Evolutionary conservation across 2,888 invertebrate genomes (phyloP), one percentile per base, ranked within the genome.

Genomic region (Tridacna crocea): DNA sequence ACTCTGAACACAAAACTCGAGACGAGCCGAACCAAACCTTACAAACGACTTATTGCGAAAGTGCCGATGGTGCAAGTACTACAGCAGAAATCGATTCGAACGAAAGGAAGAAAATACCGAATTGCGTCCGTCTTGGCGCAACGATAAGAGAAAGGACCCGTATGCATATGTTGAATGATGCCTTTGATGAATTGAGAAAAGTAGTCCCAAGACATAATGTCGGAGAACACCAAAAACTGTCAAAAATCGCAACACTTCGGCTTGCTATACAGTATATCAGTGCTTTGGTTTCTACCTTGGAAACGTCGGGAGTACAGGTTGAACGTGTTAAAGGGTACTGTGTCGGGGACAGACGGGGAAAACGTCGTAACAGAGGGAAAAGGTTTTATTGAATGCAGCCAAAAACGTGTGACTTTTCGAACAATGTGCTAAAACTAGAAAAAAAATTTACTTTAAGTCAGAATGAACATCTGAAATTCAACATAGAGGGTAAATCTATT

Each of bases 121-220:
- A 89, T 48, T 26, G 83, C 10, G 84, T 89, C 19, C 85, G 93
- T 12, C 77, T 90, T 15, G 92, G 93, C 8, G 93, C 94, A 0
- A 93, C 93, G 0, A 91, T 91, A 72, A 75, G 94, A 26, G 94
- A 94, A 83, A 82, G 94, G n/a, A 92, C 92, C 36, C 87, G 94
- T 17, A 94, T 94, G 94, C 94, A 94, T 79, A 89, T 93, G 90
- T 82, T 94, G n/a, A 94, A 94, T 82, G 93, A 93, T 78, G 94
- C 94, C 0, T 94, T 94, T 83, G 94, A 94, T 66, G 92, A 91
- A 26, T 88, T 94, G 27, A 83, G 94, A 60, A 91, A 91, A 84
- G 93, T 93, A 17, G 94, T 94, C 26, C 94, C 94, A 0, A 92
- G 92, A 77, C 91, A 92, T 8, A 94, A 93, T 85, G 77, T 93